A percentile compares a stretch with the other conserved stretches of the same genome.
These are phyloP conservation scores for Mus caroli DNA, from an alignment of 2,797 vertebrate species.

Conservation along the genomic window DNA sequence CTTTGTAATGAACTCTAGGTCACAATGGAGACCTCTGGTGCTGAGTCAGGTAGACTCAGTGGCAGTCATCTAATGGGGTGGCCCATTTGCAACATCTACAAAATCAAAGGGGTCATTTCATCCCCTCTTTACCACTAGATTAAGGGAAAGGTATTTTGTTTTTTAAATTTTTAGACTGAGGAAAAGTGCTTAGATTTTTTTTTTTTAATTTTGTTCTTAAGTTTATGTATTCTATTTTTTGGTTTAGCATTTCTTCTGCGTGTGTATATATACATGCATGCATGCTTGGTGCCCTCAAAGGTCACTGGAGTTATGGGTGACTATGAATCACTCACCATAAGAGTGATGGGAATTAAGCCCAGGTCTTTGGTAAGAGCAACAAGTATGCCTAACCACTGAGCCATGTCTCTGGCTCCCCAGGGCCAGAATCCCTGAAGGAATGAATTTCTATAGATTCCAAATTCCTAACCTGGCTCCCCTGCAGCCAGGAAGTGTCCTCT, in stretches of 20 bases:
- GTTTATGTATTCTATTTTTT: neutral
- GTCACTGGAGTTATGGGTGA: neutral
- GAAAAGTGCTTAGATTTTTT: too few relatives aligned
- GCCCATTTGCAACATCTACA: constrained; percentile 18
- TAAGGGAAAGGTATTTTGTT: neutral
- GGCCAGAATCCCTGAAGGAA: neutral
- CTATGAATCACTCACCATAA: too few relatives aligned
- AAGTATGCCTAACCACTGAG: neutral
- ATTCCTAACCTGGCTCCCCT: neutral
- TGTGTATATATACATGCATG: too few relatives aligned
- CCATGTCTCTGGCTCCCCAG: neutral
- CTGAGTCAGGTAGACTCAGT: neutral
- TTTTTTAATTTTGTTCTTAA: neutral
- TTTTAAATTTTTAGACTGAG: neutral
- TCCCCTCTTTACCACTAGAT: neutral
- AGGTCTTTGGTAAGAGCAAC: neutral
- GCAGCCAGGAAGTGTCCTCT: neutral
- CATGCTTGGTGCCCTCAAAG: neutral
- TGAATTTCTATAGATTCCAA: neutral
- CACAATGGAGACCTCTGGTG: neutral
- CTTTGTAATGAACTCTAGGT: neutral
- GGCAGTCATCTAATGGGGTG: neutral
- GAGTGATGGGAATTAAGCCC: neutral
- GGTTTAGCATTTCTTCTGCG: too few relatives aligned
- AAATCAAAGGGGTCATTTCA: neutral